Evolutionary conservation across 2,113 vertebrate genomes (phyloP), one percentile per base, ranked within the genome.

Genomic region (Corythaeola cristata): DNA sequence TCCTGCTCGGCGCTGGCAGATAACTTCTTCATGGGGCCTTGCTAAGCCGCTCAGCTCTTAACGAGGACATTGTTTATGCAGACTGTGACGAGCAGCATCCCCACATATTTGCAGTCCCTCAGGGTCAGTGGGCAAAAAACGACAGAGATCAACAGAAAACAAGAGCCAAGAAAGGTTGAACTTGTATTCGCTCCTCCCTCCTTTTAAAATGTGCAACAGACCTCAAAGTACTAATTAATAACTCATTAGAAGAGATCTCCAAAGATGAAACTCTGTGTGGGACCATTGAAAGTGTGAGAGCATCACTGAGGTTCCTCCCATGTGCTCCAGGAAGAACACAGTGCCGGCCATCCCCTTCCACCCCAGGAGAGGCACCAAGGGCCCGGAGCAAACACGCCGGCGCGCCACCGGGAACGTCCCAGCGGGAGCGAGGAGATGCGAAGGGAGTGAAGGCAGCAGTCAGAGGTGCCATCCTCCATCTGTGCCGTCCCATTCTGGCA

Each of bases 61-160:
- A 98, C 95, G 76, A 98, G 98, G 97, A 96, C 95, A 98, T 97
- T 95, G 98, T 94, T 98, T 95, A 97, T 98, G 97, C 85, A 81
- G 93, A 95, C 97, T 56, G 68, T 89, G 96, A 96, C 37, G 95
- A 97, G 96, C 95, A 96, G 97, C 94, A 93, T 96, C 95, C 90
- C 96, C 93, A 82, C 63, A 12, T 23, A 52, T 16, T n/a, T 77
- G 35, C 64, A 33, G 76, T 95, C 97, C 97, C 98, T 22, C 7
- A 95, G 97, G 98, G 95, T 92, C 90, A 72, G 85, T 6, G 71
- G 90, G 96, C 98, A 96, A 92, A 96, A 95, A 94, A 41, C 30
- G 35, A 93, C 95, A 94, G 90, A 97, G 95, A 96, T 97, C 96
- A 97, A 97, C 96, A 97, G 91, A 97, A 97, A 98, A 95, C 96